phyloP scores from a whole-genome alignment of 1,140 invertebrate genomes.

The Caenorhabditis inopinata region DNA sequence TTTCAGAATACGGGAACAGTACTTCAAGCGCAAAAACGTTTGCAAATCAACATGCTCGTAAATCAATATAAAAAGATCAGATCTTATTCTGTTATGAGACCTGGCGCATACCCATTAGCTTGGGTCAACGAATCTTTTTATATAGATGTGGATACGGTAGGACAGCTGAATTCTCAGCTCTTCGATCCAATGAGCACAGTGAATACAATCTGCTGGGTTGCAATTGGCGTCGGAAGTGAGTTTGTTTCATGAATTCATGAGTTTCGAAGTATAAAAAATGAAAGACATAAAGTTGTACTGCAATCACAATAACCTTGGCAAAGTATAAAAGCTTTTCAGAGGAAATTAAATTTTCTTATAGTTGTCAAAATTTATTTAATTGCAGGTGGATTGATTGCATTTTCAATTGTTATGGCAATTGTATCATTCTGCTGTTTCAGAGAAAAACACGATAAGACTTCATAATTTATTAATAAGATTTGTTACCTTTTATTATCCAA shows the following conservation, averaged over 20 bases:
- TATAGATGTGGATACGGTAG: slow-evolving; percentile 38
- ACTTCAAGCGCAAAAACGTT: slow-evolving; percentile 40
- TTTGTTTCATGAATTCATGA: too few species aligned
- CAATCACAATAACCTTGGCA: too few species aligned
- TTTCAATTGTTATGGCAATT: slow-evolving; percentile 36
- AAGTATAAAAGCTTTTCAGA: too few species aligned
- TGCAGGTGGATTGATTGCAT: slow-evolving; percentile 35
- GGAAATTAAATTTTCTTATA: too few species aligned
- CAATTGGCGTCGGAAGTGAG: slow-evolving; percentile 40
- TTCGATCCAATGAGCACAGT: slow-evolving; percentile 11
- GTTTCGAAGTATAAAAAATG: too few species aligned
- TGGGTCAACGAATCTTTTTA: slow-evolving; percentile 43
- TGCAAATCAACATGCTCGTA: slow-evolving; percentile 47
- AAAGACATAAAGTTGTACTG: too few species aligned
- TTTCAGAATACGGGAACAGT: slow-evolving; percentile 48
- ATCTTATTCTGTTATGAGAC: slow-evolving; percentile 37
- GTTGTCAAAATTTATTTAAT: not conserved
- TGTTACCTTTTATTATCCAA: too few species aligned
- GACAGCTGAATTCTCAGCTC: slow-evolving; percentile 34
- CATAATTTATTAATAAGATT: slow-evolving; percentile 31
- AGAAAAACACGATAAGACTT: slow-evolving; percentile 6
- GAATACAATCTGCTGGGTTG: slow-evolving; percentile 36
- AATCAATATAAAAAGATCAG: slow-evolving; percentile 33
- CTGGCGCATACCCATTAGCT: slow-evolving; percentile 46
- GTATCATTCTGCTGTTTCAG: slow-evolving; percentile 27